Evolutionary conservation across 2,888 invertebrate species (phyloP).

Genomic region (Drosophila rellima): DNA sequence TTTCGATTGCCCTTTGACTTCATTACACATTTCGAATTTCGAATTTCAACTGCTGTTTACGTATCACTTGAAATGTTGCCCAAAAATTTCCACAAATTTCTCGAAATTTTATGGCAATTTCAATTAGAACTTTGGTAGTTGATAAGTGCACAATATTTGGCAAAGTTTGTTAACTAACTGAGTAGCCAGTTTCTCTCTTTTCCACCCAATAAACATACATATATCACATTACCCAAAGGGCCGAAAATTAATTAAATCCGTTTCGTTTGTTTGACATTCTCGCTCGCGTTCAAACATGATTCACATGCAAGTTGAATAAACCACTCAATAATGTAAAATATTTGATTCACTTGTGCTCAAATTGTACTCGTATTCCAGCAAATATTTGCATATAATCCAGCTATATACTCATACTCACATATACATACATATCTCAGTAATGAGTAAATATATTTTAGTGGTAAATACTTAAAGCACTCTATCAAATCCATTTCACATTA

Average conservation of each 20-base stretch:
- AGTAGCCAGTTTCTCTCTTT: constrained; percentile 29
- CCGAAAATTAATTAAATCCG: constrained; percentile 73
- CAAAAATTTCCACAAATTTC: constrained; percentile 11
- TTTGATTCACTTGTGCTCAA: constrained; percentile 47
- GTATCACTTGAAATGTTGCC: constrained; percentile 60
- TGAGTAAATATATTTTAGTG: constrained; percentile 19
- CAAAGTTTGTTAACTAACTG: constrained; percentile 70
- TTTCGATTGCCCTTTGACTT: constrained; percentile 24
- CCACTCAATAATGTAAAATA: constrained; percentile 68
- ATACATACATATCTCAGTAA: neutral
- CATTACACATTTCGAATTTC: constrained; percentile 45
- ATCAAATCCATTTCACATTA: constrained; percentile 50
- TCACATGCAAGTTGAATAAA: constrained; percentile 18
- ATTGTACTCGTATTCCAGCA: constrained; percentile 45
- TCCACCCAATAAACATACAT: neutral
- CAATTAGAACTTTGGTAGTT: constrained; percentile 35
- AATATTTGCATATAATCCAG: constrained; percentile 64
- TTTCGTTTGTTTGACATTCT: constrained; percentile 60
- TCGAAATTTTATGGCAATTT: constrained; percentile 35
- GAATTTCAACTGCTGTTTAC: constrained; percentile 55
- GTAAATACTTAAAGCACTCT: constrained; percentile 63
- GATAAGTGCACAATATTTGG: constrained; percentile 51
- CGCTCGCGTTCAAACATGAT: constrained; percentile 44
- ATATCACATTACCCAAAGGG: constrained; percentile 28
- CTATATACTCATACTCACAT: neutral